A percentile compares a stretch with the other conserved stretches of the same genome.
Evolutionary conservation across 1,140 invertebrate genomes (phyloP).

Genomic region (Neodiprion pinetum): DNA sequence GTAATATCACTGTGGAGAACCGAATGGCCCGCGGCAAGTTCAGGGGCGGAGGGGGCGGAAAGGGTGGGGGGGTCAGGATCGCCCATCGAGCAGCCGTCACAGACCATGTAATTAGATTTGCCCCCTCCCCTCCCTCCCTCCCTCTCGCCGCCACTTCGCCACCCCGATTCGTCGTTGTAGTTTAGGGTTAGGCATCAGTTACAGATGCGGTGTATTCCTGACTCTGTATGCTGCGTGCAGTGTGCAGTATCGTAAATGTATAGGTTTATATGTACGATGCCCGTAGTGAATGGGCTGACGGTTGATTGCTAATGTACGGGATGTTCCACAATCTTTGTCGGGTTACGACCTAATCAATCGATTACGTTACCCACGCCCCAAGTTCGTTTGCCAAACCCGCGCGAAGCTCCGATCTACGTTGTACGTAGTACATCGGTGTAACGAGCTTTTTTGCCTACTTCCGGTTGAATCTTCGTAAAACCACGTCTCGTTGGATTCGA

Average conservation of each 20-base stretch:
- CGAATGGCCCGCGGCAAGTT: slow-evolving; percentile 39
- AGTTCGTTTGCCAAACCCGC: no score
- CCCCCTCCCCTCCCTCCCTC: slow-evolving; percentile 31
- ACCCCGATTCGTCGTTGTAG: slow-evolving; percentile 27
- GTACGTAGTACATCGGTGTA: no score
- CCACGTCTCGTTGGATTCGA: no score
- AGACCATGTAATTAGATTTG: slow-evolving; percentile 58
- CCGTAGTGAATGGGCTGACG: background rate
- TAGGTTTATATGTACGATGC: no score
- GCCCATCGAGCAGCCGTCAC: slow-evolving; percentile 53
- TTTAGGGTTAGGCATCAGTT: slow-evolving; percentile 45
- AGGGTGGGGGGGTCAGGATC: slow-evolving; percentile 23
- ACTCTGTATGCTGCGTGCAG: no score
- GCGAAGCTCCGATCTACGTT: no score
- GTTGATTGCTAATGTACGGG: slow-evolving; percentile 4
- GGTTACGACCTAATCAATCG: background rate
- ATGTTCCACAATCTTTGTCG: background rate
- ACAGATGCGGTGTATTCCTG: slow-evolving; percentile 34
- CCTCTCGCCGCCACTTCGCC: background rate
- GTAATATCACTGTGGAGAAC: slow-evolving; percentile 49
- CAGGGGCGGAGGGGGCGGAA: slow-evolving; percentile 21
- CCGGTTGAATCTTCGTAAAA: no score
- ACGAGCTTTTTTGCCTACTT: no score
- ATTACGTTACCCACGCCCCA: background rate
- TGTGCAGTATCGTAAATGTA: no score